Conservation (phyloP, 2,888 invertebrate genomes). For the Leucoptera coffeella region DNA sequence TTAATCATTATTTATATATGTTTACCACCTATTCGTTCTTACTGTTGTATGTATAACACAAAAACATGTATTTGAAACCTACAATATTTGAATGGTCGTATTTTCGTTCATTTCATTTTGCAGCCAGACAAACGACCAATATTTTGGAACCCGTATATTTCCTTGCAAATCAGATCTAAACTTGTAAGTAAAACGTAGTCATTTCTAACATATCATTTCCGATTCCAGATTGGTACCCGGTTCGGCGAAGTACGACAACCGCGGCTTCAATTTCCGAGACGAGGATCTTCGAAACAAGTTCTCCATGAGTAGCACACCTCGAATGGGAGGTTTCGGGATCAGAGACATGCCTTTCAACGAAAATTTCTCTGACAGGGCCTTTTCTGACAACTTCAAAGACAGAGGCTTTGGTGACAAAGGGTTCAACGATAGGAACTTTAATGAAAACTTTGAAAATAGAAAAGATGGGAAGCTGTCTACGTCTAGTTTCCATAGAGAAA, state of each 20-base stretch:
- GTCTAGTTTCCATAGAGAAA: constrained; percentile 38
- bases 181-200: too few species aligned
- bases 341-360: constrained; percentile 38
- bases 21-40: too few species aligned
- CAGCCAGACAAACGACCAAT: too few species aligned
- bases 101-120: too few species aligned
- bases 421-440: constrained; percentile 10
- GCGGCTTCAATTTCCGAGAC: constrained; percentile 34
- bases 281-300: constrained; percentile 38
- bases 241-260: constrained; percentile 31
- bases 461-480: constrained; percentile 43
- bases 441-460: constrained; percentile 21
- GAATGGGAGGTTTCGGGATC: constrained; percentile 47
- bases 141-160: too few species aligned
- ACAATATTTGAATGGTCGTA: too few species aligned
- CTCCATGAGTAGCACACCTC: constrained; percentile 33
- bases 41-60: too few species aligned
- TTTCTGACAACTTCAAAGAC: constrained; percentile 26
- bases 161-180: too few species aligned
- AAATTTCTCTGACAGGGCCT: constrained; percentile 34
- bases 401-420: constrained; percentile 9
- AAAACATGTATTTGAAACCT: too few species aligned
- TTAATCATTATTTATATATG: too few species aligned
- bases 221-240: constrained; percentile 22
- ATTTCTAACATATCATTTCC: too few species aligned